These are phyloP conservation scores for Ichneumoninae sp. DNA, from an alignment of 2,888 invertebrate species.

Conservation along the genomic window DNA sequence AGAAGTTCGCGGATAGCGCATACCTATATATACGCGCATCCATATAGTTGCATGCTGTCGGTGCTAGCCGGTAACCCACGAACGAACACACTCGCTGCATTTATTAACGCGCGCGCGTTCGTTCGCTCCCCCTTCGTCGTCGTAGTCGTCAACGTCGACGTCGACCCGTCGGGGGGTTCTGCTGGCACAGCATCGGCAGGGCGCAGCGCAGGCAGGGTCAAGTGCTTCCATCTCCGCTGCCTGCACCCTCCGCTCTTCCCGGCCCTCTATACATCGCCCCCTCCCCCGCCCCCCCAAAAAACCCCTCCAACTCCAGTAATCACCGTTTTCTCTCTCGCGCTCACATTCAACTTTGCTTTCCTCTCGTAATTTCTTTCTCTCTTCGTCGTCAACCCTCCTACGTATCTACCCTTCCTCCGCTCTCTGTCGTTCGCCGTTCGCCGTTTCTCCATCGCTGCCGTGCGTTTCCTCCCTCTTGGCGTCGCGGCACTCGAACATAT, in stretches of 20 bases:
- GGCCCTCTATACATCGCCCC: constrained; percentile 42
- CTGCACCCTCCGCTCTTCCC: constrained; percentile 53
- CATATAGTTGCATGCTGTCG: constrained; percentile 7
- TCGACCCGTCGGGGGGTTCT: constrained; percentile 69
- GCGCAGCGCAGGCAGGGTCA: constrained; percentile 79
- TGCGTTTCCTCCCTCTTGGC: constrained; percentile 25
- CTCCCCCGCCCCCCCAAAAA: constrained; percentile 60
- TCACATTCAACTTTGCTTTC: constrained; percentile 44
- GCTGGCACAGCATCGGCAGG: constrained; percentile 79
- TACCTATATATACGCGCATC: neutral
- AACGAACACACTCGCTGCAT: constrained; percentile 73
- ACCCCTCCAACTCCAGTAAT: constrained; percentile 54
- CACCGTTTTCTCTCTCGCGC: constrained; percentile 61
- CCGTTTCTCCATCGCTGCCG: constrained; percentile 43
- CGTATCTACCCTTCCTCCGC: constrained; percentile 23
- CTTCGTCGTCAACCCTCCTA: constrained; percentile 38
- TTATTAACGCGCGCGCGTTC: constrained; percentile 79
- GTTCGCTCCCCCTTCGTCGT: constrained; percentile 61
- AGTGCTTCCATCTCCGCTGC: constrained; percentile 73
- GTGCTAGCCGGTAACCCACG: constrained; percentile 50
- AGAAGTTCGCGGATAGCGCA: constrained; percentile 8
- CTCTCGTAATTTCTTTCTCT: constrained; percentile 60
- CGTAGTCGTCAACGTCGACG: constrained; percentile 43
- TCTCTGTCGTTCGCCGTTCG: constrained; percentile 43
- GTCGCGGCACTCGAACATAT: constrained; percentile 25